Base-by-base conservation (phyloP, 2,888 invertebrate genomes). In the Pogonocherus hispidulus region DNA sequence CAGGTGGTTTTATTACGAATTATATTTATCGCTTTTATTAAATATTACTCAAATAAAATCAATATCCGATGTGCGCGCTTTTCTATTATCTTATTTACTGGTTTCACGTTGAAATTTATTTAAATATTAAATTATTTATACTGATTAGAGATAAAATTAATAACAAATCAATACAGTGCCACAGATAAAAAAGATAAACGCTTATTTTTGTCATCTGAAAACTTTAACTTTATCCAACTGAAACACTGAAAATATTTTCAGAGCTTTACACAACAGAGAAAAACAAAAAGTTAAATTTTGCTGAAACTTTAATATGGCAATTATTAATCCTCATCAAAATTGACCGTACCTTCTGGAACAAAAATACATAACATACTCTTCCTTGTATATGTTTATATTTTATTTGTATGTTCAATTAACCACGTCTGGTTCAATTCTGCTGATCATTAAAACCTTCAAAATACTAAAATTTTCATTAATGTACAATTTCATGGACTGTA, bases 81-180 rank as follows among this genome's bases (percentile, higher is more conserved):
- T 72, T 68, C 35, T 55, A 76, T 78, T 76, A 74, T 77, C 63
- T 67, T 77, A 78, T 78, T 78, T 78, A 77, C 77, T 67, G 67
- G 69, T 62, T 66, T 76, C 71, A 69, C 72, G 73, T 74, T 73
- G 72, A 76, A 76, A 75, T 79, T 78, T 78, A 79, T 76, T 79
- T 79, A 79, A 79, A 79, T 80, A 79, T 79, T 76, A 72, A 79
- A 80, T 79, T 78, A 79, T 77, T 78, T 75, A 71, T 75, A 72
- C 75, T 74, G 78, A 78, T 79, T 79, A 80, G 70, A 77, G 81
- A 81, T 80, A 80, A 80, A 80, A 79, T 79, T 79, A 80, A 76
- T 75, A 77, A 74, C 78, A 76, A 81, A 82, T 81, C 82, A 81
- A 82, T 82, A 80, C 75, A 76, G 76, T 74, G 74, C 75, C 72